These are phyloP conservation scores for Eurystomus gularis DNA, from an alignment of 2,113 vertebrate genomes.

Conservation along the genomic window DNA sequence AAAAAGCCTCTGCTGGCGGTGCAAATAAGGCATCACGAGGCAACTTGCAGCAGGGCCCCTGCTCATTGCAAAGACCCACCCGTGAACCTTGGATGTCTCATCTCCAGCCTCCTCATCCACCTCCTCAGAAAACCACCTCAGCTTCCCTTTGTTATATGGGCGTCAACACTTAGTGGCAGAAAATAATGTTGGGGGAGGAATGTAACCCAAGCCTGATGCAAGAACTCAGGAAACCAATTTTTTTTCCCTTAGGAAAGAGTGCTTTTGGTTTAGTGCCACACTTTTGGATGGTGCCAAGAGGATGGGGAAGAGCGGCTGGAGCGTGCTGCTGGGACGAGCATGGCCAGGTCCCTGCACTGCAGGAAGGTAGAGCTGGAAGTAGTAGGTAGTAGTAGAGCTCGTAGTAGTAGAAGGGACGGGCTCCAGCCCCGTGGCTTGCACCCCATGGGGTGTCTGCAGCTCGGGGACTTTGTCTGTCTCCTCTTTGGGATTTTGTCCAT, in stretches of 20 bases:
- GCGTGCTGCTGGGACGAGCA: background rate
- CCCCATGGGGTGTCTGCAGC: background rate
- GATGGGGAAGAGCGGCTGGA: background rate
- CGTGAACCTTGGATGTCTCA: fast-evolving
- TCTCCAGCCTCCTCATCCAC: background rate
- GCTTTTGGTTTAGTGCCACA: background rate
- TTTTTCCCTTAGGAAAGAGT: background rate
- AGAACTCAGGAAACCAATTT: background rate
- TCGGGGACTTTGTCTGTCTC: background rate
- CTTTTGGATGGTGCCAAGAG: background rate
- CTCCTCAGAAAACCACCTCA: background rate
- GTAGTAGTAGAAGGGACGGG: too few species aligned
- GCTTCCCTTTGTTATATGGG: background rate
- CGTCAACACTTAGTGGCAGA: background rate
- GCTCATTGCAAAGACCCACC: background rate
- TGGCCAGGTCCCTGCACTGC: fast-evolving
- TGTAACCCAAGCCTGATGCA: background rate
- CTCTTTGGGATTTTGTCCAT: background rate
- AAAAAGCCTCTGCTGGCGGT: background rate
- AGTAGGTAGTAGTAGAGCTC: fast-evolving
- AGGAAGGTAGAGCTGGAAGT: background rate
- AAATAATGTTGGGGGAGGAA: fast-evolving
- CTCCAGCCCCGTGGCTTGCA: background rate
- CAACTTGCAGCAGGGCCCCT: background rate
- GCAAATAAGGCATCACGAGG: fast-evolving